These are phyloP conservation scores for Epirrita christyi DNA, from an alignment of 2,888 invertebrate species.

Conservation along the genomic window DNA sequence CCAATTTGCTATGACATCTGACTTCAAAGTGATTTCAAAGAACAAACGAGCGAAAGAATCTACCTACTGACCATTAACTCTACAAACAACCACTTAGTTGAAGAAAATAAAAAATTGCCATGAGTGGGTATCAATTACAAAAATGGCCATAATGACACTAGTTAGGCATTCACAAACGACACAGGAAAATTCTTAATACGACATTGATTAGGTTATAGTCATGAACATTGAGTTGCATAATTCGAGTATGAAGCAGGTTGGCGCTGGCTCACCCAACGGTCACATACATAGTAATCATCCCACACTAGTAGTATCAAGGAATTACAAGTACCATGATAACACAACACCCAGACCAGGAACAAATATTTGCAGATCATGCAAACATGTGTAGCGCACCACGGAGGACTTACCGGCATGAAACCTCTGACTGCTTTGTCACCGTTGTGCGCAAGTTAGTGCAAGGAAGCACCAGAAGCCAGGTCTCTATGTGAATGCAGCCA, in stretches of 20 bases:
- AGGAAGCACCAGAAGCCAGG: background rate
- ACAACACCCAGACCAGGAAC: too few relatives aligned
- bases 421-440: too few relatives aligned
- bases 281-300: too few relatives aligned
- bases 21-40: constrained; percentile 18
- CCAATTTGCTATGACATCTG: constrained; percentile 16
- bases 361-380: too few relatives aligned
- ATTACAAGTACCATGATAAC: too few relatives aligned
- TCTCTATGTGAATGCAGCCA: background rate
- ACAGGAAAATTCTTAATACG: constrained; percentile 79
- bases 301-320: too few relatives aligned
- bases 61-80: constrained; percentile 28
- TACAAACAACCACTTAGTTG: constrained; percentile 40
- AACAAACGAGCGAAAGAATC: constrained; percentile 22
- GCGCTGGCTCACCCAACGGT: too few relatives aligned
- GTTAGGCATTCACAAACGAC: constrained; percentile 81
- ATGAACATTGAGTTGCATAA: constrained; percentile 61
- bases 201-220: constrained; percentile 78
- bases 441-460: background rate
- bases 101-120: constrained; percentile 63
- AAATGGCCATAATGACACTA: constrained; percentile 66
- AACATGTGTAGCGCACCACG: too few relatives aligned
- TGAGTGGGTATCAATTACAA: constrained; percentile 79
- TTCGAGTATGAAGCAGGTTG: constrained; percentile 8
- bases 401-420: too few relatives aligned